A percentile compares a stretch with the other conserved stretches of the same genome.
phyloP scores from a whole-genome alignment of 1,140 invertebrate species.

The Drosophila pectinifera region DNA sequence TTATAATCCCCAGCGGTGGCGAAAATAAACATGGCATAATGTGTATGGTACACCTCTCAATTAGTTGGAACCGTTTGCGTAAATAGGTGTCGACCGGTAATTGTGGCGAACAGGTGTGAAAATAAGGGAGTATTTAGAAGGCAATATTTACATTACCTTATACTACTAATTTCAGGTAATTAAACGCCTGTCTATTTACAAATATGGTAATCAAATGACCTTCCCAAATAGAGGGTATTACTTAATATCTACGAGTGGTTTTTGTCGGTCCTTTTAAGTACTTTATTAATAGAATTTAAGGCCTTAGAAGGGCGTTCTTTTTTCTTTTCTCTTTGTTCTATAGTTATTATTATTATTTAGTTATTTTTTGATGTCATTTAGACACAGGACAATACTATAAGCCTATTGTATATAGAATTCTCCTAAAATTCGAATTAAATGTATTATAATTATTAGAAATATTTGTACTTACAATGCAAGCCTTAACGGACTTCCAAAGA shows the following conservation, averaged over 20 bases:
- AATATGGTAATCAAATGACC: conserved; percentile 15
- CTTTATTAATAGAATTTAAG: too few species aligned
- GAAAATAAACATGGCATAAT: conserved; percentile 48
- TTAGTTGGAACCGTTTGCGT: conserved; percentile 46
- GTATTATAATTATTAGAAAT: neutral
- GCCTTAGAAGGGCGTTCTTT: too few species aligned
- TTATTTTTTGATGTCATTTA: neutral
- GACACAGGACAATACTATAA: too few species aligned
- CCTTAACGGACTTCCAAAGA: conserved; percentile 85
- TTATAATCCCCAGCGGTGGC: conserved; percentile 36
- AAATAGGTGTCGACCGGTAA: conserved; percentile 52
- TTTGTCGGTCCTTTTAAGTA: neutral
- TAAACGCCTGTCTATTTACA: conserved; percentile 9
- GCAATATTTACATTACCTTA: conserved; percentile 15
- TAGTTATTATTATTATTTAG: too few species aligned
- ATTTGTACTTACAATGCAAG: conserved; percentile 81
- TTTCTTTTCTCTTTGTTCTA: neutral
- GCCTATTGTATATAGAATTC: too few species aligned
- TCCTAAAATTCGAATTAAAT: too few species aligned
- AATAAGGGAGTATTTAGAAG: conserved; percentile 18
- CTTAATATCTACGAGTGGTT: neutral
- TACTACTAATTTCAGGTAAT: conserved; percentile 17
- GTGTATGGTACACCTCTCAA: conserved; percentile 21
- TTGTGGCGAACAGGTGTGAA: conserved; percentile 52
- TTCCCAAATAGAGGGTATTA: neutral